These are phyloP conservation scores for Carettochelys insculpta DNA, from an alignment of 2,113 vertebrate genomes.

Conservation along the genomic window DNA sequence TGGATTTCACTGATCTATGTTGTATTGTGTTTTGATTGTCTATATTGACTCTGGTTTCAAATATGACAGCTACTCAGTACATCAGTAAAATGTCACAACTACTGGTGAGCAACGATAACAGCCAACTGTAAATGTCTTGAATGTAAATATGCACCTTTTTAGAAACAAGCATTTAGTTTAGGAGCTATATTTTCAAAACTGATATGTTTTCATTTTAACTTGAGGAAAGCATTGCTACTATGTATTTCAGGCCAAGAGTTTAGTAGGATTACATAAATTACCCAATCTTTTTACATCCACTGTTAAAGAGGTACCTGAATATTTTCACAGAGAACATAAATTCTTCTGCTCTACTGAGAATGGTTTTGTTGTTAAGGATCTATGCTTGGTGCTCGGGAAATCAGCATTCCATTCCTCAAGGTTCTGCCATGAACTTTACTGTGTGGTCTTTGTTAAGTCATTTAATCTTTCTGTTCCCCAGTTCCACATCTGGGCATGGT, in stretches of 20 bases:
- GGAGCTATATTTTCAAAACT: not conserved
- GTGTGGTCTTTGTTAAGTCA: not conserved
- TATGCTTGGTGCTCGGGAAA: not conserved
- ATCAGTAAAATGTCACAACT: not conserved
- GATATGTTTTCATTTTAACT: not conserved
- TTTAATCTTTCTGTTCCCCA: not conserved
- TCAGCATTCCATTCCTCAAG: not conserved
- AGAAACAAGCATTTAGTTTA: accelerated
- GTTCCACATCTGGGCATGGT: not conserved
- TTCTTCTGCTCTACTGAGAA: not conserved
- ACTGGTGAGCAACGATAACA: not conserved
- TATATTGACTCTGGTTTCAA: not conserved
- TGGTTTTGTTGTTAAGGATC: accelerated
- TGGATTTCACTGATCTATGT: not conserved
- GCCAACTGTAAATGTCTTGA: not conserved
- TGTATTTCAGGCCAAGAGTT: not conserved
- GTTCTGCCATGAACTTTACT: not conserved
- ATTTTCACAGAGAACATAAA: accelerated
- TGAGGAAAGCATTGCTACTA: not conserved
- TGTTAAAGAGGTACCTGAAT: not conserved
- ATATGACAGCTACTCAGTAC: not conserved
- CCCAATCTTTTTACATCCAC: not conserved
- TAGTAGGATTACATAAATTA: not conserved
- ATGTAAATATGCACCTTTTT: not conserved
- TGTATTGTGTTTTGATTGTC: not conserved